Conservation (phyloP, 2,113 vertebrate species). For the Bagarius yarrelli region DNA sequence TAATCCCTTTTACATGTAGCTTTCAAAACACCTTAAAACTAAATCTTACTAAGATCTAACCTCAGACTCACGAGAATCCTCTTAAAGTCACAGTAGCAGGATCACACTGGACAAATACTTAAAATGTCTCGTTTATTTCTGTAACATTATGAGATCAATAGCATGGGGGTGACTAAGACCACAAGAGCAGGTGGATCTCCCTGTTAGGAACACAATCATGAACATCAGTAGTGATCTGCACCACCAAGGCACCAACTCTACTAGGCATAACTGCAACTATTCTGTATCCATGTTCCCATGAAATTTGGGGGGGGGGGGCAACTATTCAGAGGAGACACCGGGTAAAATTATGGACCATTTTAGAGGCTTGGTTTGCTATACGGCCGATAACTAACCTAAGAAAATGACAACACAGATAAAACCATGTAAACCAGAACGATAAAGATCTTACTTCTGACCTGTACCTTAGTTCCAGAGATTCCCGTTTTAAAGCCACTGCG, state of each 20-base stretch:
- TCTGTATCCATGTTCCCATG: neutral
- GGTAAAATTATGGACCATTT: slow-evolving; percentile 3
- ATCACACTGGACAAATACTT: slow-evolving; percentile 36
- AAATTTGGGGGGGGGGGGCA: neutral
- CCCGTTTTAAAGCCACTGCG: neutral
- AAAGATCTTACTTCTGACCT: slow-evolving; percentile 1
- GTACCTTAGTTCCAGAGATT: neutral
- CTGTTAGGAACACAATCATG: too few species aligned
- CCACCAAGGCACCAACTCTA: slow-evolving; percentile 64
- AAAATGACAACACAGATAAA: neutral
- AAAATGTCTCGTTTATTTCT: neutral
- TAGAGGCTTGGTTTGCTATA: slow-evolving; percentile 12
- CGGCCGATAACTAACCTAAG: neutral
- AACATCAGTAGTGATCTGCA: slow-evolving; percentile 59
- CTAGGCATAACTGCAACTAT: neutral
- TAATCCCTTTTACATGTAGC: neutral
- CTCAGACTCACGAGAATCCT: neutral
- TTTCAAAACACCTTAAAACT: neutral
- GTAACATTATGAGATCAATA: neutral
- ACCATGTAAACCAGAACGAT: slow-evolving; percentile 16
- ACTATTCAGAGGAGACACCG: neutral
- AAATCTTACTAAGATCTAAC: slow-evolving; percentile 5
- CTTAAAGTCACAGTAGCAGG: neutral
- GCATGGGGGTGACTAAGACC: neutral
- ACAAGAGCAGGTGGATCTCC: neutral